A percentile compares a stretch with the other conserved stretches of the same genome.
These are phyloP conservation scores for Psittacula cyanocephala DNA, from an alignment of 2,113 vertebrate species.

Conservation along the genomic window DNA sequence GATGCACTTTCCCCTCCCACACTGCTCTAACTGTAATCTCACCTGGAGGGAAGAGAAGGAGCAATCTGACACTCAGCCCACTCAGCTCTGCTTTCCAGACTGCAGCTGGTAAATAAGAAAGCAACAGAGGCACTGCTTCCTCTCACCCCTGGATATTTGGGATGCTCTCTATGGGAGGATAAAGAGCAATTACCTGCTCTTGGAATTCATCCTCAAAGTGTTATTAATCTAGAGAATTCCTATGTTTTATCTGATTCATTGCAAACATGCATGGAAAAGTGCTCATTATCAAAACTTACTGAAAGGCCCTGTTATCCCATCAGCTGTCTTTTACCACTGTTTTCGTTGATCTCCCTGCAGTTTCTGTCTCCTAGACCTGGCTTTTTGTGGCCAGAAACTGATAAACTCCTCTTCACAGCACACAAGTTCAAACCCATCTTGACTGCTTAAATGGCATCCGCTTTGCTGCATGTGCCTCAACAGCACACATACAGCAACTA, in stretches of 20 bases:
- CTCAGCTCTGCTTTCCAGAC: conserved; percentile 15
- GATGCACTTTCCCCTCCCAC: conserved; percentile 22
- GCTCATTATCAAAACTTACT: neutral
- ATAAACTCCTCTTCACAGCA: neutral
- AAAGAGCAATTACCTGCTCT: neutral
- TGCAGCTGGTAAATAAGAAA: conserved; percentile 7
- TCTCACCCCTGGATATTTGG: neutral
- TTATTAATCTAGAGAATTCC: conserved; percentile 20
- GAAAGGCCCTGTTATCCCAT: neutral
- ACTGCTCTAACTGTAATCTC: conserved; percentile 9
- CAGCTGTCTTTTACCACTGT: neutral
- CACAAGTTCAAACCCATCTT: neutral
- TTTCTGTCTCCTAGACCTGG: neutral
- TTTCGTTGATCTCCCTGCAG: neutral
- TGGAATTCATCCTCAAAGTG: neutral
- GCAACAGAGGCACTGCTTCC: neutral
- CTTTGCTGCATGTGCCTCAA: neutral
- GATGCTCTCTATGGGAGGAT: neutral
- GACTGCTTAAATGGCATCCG: neutral
- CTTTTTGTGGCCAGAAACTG: neutral
- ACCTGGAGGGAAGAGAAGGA: conserved; percentile 32
- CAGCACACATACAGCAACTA: neutral
- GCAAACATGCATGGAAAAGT: neutral
- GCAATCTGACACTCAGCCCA: neutral
- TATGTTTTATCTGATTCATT: neutral